These are phyloP conservation scores for Ophonus ardosiacus DNA, from an alignment of 2,888 invertebrate species.

Conservation along the genomic window DNA sequence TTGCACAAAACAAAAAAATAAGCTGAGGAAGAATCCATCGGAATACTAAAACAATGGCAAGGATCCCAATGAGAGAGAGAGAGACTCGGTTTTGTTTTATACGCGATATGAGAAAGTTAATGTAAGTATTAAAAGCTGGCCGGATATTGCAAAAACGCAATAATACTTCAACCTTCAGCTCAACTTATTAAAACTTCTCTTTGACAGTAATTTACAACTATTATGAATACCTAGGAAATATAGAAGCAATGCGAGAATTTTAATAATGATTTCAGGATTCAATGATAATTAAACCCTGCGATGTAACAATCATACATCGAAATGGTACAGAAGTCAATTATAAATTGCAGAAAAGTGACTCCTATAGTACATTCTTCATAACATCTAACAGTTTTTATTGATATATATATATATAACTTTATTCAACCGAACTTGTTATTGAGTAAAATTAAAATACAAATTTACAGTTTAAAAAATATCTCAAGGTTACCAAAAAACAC, in stretches of 20 bases:
- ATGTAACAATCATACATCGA: too few relatives aligned
- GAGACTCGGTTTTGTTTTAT: slow-evolving; percentile 48
- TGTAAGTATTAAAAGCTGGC: slow-evolving; percentile 45
- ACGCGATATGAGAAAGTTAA: slow-evolving; percentile 49
- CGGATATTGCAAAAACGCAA: slow-evolving; percentile 60
- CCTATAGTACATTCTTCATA: too few relatives aligned
- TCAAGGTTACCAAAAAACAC: too few relatives aligned
- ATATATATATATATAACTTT: too few relatives aligned
- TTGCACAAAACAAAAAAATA: slow-evolving; percentile 12
- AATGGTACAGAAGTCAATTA: too few relatives aligned
- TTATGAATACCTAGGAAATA: slow-evolving; percentile 52
- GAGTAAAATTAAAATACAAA: too few relatives aligned
- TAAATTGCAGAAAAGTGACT: too few relatives aligned
- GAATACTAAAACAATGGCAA: slow-evolving; percentile 25
- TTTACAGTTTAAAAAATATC: too few relatives aligned
- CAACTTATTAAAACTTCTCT: slow-evolving; percentile 57
- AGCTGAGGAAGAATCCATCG: slow-evolving; percentile 2
- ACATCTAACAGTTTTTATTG: too few relatives aligned
- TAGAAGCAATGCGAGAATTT: slow-evolving; percentile 5
- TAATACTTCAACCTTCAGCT: slow-evolving; percentile 31
- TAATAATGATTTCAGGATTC: neutral
- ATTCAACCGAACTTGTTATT: too few relatives aligned
- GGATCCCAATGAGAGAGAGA: slow-evolving; percentile 35
- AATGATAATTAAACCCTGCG: neutral
- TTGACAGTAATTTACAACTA: slow-evolving; percentile 58